phyloP scores from a whole-genome alignment of 2,797 vertebrate genomes.

The Sebastes matsubarae region DNA sequence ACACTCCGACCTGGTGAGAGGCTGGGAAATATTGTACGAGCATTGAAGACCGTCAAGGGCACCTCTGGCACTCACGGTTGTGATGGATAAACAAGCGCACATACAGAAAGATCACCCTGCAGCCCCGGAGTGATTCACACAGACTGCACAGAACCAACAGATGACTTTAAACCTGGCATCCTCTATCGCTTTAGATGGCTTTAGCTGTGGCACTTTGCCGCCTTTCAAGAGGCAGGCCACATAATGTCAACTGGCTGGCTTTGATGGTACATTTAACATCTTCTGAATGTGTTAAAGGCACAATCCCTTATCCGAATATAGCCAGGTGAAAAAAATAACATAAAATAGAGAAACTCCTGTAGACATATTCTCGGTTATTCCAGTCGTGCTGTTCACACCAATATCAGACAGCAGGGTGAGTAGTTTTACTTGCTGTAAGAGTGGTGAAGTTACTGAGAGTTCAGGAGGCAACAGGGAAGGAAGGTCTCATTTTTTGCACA shows the following conservation, averaged over 20 bases:
- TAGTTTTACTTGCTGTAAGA: not conserved
- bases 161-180: constrained; percentile 58
- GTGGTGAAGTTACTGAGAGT: not conserved
- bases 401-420: not conserved
- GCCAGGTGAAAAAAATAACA: not conserved
- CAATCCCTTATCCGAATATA: not conserved
- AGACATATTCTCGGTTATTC: not conserved
- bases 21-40: constrained; percentile 65
- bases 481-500: not conserved
- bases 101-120: constrained; percentile 62
- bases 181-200: constrained; percentile 43
- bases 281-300: constrained; percentile 12
- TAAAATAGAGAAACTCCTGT: not conserved
- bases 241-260: constrained; percentile 32
- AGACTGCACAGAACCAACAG: constrained; percentile 34
- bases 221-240: constrained; percentile 34
- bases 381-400: not conserved
- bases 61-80: constrained; percentile 59
- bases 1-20: constrained; percentile 34
- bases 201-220: constrained; percentile 40
- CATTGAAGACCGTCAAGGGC: constrained; percentile 69
- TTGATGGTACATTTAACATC: constrained; percentile 21
- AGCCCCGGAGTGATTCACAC: constrained; percentile 66
- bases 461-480: not conserved
- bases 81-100: constrained; percentile 72